Base-by-base conservation (phyloP, 2,113 vertebrate genomes). In the Thinocorus orbignyianus region DNA sequence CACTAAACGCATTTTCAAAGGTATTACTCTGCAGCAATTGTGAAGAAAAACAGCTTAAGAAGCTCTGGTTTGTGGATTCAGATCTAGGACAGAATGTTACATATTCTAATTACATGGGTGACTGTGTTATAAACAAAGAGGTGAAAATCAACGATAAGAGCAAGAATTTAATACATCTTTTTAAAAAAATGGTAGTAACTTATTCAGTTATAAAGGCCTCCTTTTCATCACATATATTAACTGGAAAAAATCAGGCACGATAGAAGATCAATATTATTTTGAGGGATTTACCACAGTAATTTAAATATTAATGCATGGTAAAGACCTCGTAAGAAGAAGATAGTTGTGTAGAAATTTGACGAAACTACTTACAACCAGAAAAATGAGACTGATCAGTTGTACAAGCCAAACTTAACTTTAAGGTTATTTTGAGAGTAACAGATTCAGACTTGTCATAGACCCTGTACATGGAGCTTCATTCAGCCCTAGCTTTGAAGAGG, bases 401-500 rank as follows among this genome's bases (percentile, higher is more conserved):
- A 54, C 8, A 2, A 30, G 12, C 9, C 25, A 30, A 24, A 11
- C 25, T 76, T 62, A 65, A 61, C 18, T 69, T 35, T 60, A 33
- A 33, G 11, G 13, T 37, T 80, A 39, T 68, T 77, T 57, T 54
- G 37, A 37, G 30, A 70, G 10, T 4, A 81, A 16, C 3, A 15
- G 31, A n/a, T 62, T 81, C 30, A 62, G 31, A 65, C 2, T 37
- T 62, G 15, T 48, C 10, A 44, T 14, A 1, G 22, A 6, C 4
- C 8, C 22, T 30, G 15, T 30, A 52, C 37, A 35, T 9, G 24
- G 10, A 25, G 1, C 11, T 60, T 5, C 0, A 0, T 11, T 62
- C 13, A 60, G 9, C 12, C 17, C 2, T 13, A 71, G 17, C 39
- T 82, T 42, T 72, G 39, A 58, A 23, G 1, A 2, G 3, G 22